These are phyloP conservation scores for Kuschelorhynchus macadamiae DNA, from an alignment of 2,888 invertebrate genomes.

Conservation along the genomic window DNA sequence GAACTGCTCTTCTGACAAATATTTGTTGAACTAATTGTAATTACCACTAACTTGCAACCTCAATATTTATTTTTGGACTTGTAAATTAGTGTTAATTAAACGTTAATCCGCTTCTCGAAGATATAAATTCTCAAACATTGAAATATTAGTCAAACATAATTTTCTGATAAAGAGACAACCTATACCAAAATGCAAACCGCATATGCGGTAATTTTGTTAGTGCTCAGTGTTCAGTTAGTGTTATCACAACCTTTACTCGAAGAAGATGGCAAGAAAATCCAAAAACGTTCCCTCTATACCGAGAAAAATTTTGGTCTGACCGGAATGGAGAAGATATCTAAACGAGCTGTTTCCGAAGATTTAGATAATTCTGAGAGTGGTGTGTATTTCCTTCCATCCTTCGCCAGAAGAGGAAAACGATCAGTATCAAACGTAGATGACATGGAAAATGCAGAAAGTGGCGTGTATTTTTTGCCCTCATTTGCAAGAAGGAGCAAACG, in stretches of 20 bases:
- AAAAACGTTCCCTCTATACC: slow-evolving; percentile 45
- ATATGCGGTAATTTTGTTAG: slow-evolving; percentile 33
- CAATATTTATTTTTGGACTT: too few species aligned
- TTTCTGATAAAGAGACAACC: too few species aligned
- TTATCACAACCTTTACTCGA: slow-evolving; percentile 15
- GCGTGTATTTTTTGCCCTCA: slow-evolving; percentile 49
- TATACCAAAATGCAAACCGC: slow-evolving; percentile 40
- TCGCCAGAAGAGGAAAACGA: slow-evolving; percentile 38
- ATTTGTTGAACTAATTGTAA: too few species aligned
- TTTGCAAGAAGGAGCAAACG: slow-evolving; percentile 44
- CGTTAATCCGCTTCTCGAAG: too few species aligned
- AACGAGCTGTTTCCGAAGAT: slow-evolving; percentile 38
- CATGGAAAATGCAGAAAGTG: slow-evolving; percentile 49
- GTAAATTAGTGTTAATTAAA: too few species aligned
- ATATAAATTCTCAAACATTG: too few species aligned
- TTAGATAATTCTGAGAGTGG: slow-evolving; percentile 33
- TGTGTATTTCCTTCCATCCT: slow-evolving; percentile 35
- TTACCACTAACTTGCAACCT: too few species aligned
- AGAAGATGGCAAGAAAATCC: slow-evolving; percentile 21
- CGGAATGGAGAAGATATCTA: slow-evolving; percentile 45
- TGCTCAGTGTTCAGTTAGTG: slow-evolving; percentile 4
- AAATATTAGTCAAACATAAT: too few species aligned
- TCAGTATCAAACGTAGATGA: slow-evolving; percentile 37
- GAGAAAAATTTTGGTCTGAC: slow-evolving; percentile 39
- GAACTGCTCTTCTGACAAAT: too few species aligned